These are phyloP conservation scores for Crocallis elinguaria DNA, from an alignment of 2,888 invertebrate species.

Conservation along the genomic window DNA sequence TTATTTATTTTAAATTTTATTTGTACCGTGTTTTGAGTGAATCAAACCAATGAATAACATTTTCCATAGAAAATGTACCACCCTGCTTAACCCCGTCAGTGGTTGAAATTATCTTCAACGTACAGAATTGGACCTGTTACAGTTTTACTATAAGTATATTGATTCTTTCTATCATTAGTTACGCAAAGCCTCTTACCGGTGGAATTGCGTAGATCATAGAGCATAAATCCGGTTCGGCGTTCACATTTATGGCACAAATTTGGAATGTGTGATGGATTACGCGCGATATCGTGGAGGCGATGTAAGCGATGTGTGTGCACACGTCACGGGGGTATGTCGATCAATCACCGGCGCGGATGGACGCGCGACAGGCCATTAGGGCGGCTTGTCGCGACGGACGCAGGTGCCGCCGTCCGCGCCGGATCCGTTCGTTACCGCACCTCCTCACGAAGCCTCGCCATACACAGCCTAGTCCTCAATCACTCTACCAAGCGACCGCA, in stretches of 20 bases:
- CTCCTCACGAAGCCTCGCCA: slow-evolving; percentile 36
- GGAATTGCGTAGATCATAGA: slow-evolving; percentile 38
- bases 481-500: slow-evolving; percentile 52
- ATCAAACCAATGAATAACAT: too few relatives aligned
- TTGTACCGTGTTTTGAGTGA: too few relatives aligned
- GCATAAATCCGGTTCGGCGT: slow-evolving; percentile 40
- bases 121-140: too few relatives aligned
- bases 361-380: slow-evolving; percentile 81
- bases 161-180: slow-evolving; percentile 27
- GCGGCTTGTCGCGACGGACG: slow-evolving; percentile 59
- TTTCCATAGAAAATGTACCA: too few relatives aligned
- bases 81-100: too few relatives aligned
- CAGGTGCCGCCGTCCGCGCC: slow-evolving; percentile 61
- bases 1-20: too few relatives aligned
- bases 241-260: slow-evolving; percentile 50
- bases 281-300: slow-evolving; percentile 62
- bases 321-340: slow-evolving; percentile 73
- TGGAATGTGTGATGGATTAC: slow-evolving; percentile 73
- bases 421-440: slow-evolving; percentile 44
- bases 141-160: too few relatives aligned
- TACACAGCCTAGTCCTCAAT: slow-evolving; percentile 57
- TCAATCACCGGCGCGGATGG: slow-evolving; percentile 79
- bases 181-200: slow-evolving; percentile 33
- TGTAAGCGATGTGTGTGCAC: slow-evolving; percentile 71
- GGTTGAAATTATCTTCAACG: too few relatives aligned